Evolutionary conservation across 1,140 invertebrate genomes (phyloP), one percentile per base, ranked within the genome.

Genomic region (Cydia pomonella): DNA sequence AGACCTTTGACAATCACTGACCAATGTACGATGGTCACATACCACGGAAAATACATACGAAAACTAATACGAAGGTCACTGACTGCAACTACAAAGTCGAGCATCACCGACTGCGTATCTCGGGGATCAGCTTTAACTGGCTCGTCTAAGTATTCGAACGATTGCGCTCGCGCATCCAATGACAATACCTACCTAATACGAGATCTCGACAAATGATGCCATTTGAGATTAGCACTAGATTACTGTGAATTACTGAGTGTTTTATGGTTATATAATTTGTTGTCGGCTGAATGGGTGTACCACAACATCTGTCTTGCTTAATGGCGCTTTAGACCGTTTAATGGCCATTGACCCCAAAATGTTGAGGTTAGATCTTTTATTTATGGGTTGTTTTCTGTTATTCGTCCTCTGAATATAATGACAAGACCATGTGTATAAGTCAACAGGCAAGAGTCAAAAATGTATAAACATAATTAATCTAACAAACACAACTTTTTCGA

Each of bases 191-290:
- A 23, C 18, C 3, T 59, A 21, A 66, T 33, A 33, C 63, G n/a
- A 33, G 27, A 69, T 69, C 64, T 69, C 64, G 64, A 69, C 64
- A 69, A 69, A 69, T 69, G 25, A 33, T 18, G 29, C 29, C 64
- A 69, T 69, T 69, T 38, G 64, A 23, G 29, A 69, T 69, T 41
- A 69, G 33, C 64, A 33, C 64, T 29, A 18, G 64, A 69, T 69
- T 69, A 33, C 64, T 1, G 64, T 69, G 64, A 69, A 69, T 41
- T 69, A 33, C 27, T 18, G 29, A 66, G 27, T 69, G 64, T 69
- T 69, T 69, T 69, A 69, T 69, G 64, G 27, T 69, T 41, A 33
- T 18, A 69, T 69, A 69, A 69, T 69, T 69, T 69, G 64, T 38
- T 21, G 21, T 29, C 64, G 29, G 53, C 21, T 59, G 9, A 16